Evolutionary conservation across 2,113 vertebrate species (phyloP), one percentile per base, ranked within the genome.

Genomic region (Regulus satrapa): DNA sequence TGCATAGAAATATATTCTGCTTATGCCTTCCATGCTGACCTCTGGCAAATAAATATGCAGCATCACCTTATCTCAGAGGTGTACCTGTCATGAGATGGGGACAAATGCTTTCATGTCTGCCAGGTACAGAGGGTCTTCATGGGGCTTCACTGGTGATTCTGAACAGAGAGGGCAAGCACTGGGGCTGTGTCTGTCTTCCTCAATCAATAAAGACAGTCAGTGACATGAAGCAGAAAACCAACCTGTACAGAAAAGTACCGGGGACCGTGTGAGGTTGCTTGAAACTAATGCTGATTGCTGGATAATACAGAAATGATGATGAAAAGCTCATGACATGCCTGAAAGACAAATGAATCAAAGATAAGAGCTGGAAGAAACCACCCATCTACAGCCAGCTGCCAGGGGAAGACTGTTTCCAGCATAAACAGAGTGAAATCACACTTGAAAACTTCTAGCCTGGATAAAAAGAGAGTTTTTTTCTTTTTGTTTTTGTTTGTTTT

Each of bases 21-120:
- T 94, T 97, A 93, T 81, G 40, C 79, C 48, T 94, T 94, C 56
- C 55, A 43, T 48, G 54, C 73, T 97, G 97, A 93, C 92, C 92
- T 96, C 56, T 32, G 31, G 46, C 64, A 87, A 91, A 98, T 97
- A 94, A 97, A 94, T 96, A 97, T 92, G 88, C 68, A 97, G 40
- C 58, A 68, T 49, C 32, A 73, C 90, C 48, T 86, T 66, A 85
- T 85, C 54, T 91, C 75, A 88, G 87, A 93, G 43, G 54, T 82
- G 80, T 79, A 91, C 46, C 79, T 97, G 95, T 95, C 92, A 94
- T 78, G 73, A 87, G 92, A 88, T 11, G 20, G 56, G 93, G 64
- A 87, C 71, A 93, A 89, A 92, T 38, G 41, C 68, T 94, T 92
- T 94, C 54, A 63, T 36, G 76, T 94, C 83, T 96, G 77, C 84